phyloP scores from a whole-genome alignment of 2,113 vertebrate species.

The Greenwoodochromis staneri region DNA sequence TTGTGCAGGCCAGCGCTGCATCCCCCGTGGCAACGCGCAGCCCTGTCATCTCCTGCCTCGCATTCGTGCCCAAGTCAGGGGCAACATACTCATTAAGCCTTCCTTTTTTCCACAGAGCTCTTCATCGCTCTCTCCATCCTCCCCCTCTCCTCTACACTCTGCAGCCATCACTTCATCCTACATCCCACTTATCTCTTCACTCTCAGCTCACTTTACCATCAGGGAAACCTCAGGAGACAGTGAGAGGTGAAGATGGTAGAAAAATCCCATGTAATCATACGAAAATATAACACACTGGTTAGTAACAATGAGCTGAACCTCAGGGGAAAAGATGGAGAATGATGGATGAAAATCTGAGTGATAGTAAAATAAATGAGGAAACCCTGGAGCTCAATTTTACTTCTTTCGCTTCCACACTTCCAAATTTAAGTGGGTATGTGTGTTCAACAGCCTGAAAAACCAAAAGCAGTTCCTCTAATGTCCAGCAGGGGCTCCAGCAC shows the following conservation, averaged over 20 bases:
- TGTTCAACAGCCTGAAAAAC: not conserved
- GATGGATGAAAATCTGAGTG: not conserved
- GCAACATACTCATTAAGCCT: conserved; percentile 35
- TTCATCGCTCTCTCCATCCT: not conserved
- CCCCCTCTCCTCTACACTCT: not conserved
- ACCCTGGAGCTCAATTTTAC: not conserved
- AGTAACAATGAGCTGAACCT: not conserved
- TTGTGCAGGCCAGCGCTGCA: not conserved
- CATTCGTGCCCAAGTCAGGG: conserved; percentile 10
- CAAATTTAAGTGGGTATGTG: not conserved
- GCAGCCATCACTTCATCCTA: not conserved
- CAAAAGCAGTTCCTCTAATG: not conserved
- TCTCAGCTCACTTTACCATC: not conserved
- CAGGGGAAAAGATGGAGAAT: not conserved
- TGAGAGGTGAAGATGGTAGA: not conserved
- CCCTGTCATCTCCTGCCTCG: conserved; percentile 28
- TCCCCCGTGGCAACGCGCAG: conserved; percentile 5
- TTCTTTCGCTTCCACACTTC: not conserved
- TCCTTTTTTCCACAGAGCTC: conserved; percentile 10
- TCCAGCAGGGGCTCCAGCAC: not conserved
- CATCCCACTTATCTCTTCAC: not conserved
- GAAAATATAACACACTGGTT: not conserved
- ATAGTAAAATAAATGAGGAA: not conserved
- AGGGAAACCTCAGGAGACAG: not conserved
- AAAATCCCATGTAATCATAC: not conserved